Conservation (phyloP, 2,797 vertebrate genomes). For the Benthosema pterotum region DNA sequence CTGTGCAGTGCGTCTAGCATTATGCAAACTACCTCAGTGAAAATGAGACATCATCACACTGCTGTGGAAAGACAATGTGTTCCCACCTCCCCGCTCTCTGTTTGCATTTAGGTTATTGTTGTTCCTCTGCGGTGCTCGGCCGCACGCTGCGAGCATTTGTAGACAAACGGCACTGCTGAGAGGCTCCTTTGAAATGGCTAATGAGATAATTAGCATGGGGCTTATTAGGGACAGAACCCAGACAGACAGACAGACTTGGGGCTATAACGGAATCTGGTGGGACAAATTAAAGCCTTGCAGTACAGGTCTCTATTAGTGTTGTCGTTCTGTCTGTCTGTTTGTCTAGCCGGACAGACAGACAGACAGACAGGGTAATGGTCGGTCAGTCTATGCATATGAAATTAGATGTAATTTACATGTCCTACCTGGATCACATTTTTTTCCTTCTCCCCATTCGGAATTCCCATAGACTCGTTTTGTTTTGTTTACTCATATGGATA, state of each 20-base stretch:
- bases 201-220: constrained; percentile 19
- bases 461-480: too few relatives aligned
- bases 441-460: too few relatives aligned
- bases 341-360: background rate
- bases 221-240: background rate
- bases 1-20: background rate
- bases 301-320: background rate
- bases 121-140: background rate
- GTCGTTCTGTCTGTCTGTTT: background rate
- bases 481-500: too few relatives aligned
- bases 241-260: background rate
- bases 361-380: background rate
- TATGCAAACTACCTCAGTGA: background rate
- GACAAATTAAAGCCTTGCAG: constrained; percentile 5
- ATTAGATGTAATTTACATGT: too few relatives aligned
- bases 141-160: constrained; percentile 7
- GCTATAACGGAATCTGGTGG: background rate
- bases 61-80: background rate
- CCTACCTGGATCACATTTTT: too few relatives aligned
- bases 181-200: constrained; percentile 21
- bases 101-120: constrained; percentile 5
- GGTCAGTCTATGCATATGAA: background rate
- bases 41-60: background rate
- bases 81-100: background rate
- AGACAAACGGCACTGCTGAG: constrained; percentile 8